Evolutionary conservation across 2,888 invertebrate species (phyloP), one percentile per base, ranked within the genome.

Genomic region (Leptopilina syphax): DNA sequence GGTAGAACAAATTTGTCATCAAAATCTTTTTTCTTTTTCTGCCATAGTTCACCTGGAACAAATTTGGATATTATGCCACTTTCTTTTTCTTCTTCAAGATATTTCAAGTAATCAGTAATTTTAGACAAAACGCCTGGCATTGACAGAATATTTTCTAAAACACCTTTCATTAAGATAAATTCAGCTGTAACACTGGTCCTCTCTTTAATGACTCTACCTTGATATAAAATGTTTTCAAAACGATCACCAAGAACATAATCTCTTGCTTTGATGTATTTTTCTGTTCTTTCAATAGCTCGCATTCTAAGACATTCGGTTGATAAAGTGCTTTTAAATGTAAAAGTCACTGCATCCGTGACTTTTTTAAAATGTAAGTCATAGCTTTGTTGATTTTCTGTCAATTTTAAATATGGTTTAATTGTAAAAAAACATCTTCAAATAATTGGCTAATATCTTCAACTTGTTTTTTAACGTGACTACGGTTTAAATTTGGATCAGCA

Each of bases 121-220:
- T 66, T 66, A 18, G n/a, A 1, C 12, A 66, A 66, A 1, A 66
- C 66, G 3, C 7, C 66, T 44, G 66, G 44, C 66, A 66, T 66
- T 13, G 27, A 66, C 27, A 66, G 5, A 44, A 66, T 27, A 13
- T 66, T 13, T 66, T 24, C 27, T 66, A 66, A 66, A 66, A 66
- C 66, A 13, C 4, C 66, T 66, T 34, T 24, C 10, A 66, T 66
- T 10, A 34, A n/a, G 6, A 66, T 66, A 66, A 66, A 66, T 66
- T 10, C 27, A 13, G 66, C 66, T 66, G 66, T 66, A 44, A 27
- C 66, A 66, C 12, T 27, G n/a, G 27, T 66, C n/a, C 27, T 66
- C 6, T 66, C 66, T 66, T 66, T 9, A 13, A 66, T 24, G n/a
- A 66, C n/a, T 66, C 66, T 66, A 34, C 66, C 66, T 66, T 66